Evolutionary conservation across 2,797 vertebrate species (phyloP).

Genomic region (Scolopax rusticola): DNA sequence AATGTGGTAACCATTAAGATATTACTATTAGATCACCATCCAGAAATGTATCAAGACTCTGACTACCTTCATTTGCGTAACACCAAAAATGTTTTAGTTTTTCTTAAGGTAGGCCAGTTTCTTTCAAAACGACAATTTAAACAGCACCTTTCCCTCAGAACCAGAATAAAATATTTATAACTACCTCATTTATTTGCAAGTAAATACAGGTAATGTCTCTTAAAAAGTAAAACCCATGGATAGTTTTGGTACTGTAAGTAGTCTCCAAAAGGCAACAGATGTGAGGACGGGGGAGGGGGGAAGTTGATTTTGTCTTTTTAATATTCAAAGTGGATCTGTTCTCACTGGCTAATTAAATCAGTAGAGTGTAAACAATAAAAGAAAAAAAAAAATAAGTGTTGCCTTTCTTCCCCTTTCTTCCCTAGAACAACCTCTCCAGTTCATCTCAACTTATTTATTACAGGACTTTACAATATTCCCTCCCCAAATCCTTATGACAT

Average conservation of each 20-base stretch:
- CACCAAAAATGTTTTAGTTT: neutral
- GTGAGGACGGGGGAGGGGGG: slow-evolving; percentile 30
- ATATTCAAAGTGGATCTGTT: slow-evolving; percentile 67
- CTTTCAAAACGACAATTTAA: slow-evolving; percentile 47
- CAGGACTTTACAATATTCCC: neutral
- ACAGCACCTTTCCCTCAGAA: slow-evolving; percentile 6
- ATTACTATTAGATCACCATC: slow-evolving; percentile 15
- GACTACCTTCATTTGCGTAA: neutral
- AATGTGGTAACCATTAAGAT: slow-evolving; percentile 5
- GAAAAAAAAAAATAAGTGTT: slow-evolving; percentile 57
- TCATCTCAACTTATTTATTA: slow-evolving; percentile 17
- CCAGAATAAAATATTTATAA: slow-evolving; percentile 49
- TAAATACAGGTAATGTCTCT: slow-evolving; percentile 8
- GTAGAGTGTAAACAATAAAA: slow-evolving; percentile 63
- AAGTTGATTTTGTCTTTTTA: slow-evolving; percentile 59
- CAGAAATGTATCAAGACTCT: slow-evolving; percentile 9
- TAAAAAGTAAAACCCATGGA: slow-evolving; percentile 34
- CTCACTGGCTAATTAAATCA: slow-evolving; percentile 70
- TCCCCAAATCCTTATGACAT: neutral
- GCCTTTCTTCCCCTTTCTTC: slow-evolving; percentile 42
- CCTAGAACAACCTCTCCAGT: slow-evolving; percentile 10
- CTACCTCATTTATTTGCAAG: slow-evolving; percentile 21
- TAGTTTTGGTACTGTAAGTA: neutral
- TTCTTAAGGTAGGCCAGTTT: slow-evolving; percentile 20
- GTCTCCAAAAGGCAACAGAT: slow-evolving; percentile 58